Percentiles rank a stretch among this genome's conserved stretches.
phyloP scores from a whole-genome alignment of 2,888 invertebrate species.

The Zelleria hepariella region DNA sequence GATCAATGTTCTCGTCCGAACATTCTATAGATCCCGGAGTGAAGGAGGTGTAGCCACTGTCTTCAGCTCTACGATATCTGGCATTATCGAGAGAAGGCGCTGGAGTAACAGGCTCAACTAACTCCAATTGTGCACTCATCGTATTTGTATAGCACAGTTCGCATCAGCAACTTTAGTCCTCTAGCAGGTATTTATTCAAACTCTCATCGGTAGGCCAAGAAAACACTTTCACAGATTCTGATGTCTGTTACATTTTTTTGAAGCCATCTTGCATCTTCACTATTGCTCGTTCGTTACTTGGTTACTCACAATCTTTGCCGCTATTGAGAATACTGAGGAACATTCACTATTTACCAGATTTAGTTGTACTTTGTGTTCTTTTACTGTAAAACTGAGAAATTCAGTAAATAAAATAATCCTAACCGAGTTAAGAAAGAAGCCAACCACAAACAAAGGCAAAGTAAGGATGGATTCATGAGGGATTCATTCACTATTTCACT shows the following conservation, averaged over 20 bases:
- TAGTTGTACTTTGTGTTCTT: too few relatives aligned
- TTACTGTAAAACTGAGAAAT: too few relatives aligned
- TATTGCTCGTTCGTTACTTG: too few relatives aligned
- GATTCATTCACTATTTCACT: too few relatives aligned
- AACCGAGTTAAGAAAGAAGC: too few relatives aligned
- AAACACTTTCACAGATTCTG: constrained; percentile 7
- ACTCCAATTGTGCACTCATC: constrained; percentile 48
- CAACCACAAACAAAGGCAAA: too few relatives aligned
- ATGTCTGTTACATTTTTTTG: background rate
- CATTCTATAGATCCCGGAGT: constrained; percentile 52
- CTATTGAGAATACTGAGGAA: too few relatives aligned
- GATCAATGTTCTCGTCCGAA: constrained; percentile 32
- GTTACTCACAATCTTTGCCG: too few relatives aligned
- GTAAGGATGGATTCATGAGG: too few relatives aligned
- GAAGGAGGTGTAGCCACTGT: constrained; percentile 59
- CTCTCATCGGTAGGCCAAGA: constrained; percentile 3
- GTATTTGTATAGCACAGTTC: constrained; percentile 14
- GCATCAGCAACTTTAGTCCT: background rate
- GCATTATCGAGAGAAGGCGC: constrained; percentile 33
- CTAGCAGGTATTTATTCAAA: too few relatives aligned
- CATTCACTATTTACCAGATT: too few relatives aligned
- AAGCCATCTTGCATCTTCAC: background rate
- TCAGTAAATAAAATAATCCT: too few relatives aligned
- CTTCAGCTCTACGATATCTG: constrained; percentile 47
- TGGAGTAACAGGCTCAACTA: constrained; percentile 36